Base-by-base conservation (phyloP, 2,113 vertebrate species). In the Larimichthys crocea region DNA sequence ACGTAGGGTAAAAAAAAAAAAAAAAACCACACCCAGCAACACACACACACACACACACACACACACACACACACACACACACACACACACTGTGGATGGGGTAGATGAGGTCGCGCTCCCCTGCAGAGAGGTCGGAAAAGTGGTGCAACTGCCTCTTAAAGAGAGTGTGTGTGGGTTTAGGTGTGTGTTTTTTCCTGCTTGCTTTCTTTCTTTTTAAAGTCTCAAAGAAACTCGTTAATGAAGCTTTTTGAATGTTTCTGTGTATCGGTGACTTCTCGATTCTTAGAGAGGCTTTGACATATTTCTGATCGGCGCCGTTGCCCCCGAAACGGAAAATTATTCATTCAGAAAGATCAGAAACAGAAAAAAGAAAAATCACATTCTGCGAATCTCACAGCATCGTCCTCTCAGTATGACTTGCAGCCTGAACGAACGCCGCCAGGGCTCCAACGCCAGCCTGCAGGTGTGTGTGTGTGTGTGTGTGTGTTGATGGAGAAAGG, bases 201-300 rank as follows among this genome's bases (percentile, higher is more conserved):
- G 24, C 20, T 40, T 46, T 20, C 10, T 31, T 6, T 31, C 4
- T 31, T n/a, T 60, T 40, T 26, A 65, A 46, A 62, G 11, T 76
- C 19, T 87, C 40, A 55, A 10, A 79, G 57, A 80, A 80, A 77
- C 56, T 19, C 14, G 79, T 59, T 67, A 64, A 29, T 44, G 53
- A 24, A 79, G 80, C 85, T 74, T 61, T 60, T 42, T 44, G 19
- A 55, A 24, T 49, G 57, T 71, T 88, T 92, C 92, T 91, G 16
- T 67, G 90, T 90, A 90, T 76, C 42, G 20, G 26, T 49, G 80
- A 70, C 42, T 67, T 35, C 20, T 40, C 3, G 71, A 77, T 95
- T 95, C 94, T 93, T 95, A 93, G 93, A 94, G 92, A 94, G 93
- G 80, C 90, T 35, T 24, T 80, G 70, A 76, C 76, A 79, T 86